These are phyloP conservation scores for Lycaon pictus DNA, from an alignment of 2,113 vertebrate genomes.

Conservation along the genomic window DNA sequence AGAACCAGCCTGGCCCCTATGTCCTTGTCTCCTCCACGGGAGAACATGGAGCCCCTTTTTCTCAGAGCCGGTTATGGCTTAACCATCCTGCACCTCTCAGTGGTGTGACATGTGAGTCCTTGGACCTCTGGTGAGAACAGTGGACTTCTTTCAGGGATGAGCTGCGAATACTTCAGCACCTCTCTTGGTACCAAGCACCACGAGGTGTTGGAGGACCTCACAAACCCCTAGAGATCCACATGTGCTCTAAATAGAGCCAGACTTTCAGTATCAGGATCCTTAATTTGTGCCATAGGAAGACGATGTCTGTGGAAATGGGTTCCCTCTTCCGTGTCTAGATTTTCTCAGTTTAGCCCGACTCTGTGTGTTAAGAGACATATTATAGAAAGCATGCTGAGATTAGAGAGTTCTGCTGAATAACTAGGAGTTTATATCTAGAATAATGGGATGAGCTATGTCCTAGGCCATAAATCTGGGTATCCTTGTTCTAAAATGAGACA, in stretches of 20 bases:
- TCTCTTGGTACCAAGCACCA: not conserved
- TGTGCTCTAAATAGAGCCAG: not conserved
- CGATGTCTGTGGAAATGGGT: not conserved
- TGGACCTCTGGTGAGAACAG: not conserved
- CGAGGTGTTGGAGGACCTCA: not conserved
- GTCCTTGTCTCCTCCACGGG: not conserved
- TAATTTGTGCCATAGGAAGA: not conserved
- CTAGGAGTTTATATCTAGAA: not conserved
- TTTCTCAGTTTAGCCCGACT: constrained; percentile 6
- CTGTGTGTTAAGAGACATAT: not conserved
- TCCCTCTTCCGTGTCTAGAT: not conserved
- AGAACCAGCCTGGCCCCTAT: not conserved
- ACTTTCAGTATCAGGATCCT: not conserved
- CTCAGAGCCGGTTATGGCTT: not conserved
- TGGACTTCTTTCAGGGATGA: not conserved
- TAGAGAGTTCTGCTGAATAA: not conserved
- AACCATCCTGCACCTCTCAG: not conserved
- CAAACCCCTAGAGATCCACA: not conserved
- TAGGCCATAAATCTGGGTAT: not conserved
- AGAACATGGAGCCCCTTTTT: constrained; percentile 13
- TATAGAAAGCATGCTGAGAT: not conserved
- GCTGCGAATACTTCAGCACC: not conserved
- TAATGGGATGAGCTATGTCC: not conserved
- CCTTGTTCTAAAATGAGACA: constrained; percentile 44
- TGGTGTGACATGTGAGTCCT: not conserved